Evolutionary conservation across 2,888 invertebrate genomes (phyloP), one percentile per base, ranked within the genome.

Genomic region (Hydrotaea diabolus): DNA sequence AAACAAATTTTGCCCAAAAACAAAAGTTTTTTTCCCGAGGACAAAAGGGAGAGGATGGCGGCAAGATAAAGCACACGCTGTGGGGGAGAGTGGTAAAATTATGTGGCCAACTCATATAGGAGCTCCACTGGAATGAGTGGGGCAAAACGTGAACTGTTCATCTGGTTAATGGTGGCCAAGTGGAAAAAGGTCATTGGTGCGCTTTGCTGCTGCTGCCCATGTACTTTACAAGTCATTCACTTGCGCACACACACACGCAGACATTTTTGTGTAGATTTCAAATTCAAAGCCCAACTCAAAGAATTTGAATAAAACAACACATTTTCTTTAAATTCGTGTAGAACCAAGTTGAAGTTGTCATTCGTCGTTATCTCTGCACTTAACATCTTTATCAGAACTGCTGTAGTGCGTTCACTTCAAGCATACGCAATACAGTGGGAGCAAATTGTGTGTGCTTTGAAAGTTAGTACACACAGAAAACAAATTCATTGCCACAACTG

Each of bases 161-260:
- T 59, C 26, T 59, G 59, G 23, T 59, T 59, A 15, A 23, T 55
- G 53, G n/a, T 19, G 53, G 53, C 55, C 39, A 21, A 55, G 21
- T 26, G 26, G 26, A 15, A 15, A 59, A 59, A 59, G 59, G 59
- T 26, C 59, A 59, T 26, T 23, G 23, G 11, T 23, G 59, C 15
- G 21, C 23, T 5, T 13, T 59, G 26, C 15, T 11, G 1, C 49
- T 49, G 49, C 13, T n/a, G 49, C 7, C 2, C 2, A 13, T 49
- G n/a, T 49, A 49, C 49, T 49, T 49, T 49, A 49, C 23, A 59
- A 59, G 59, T 59, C 59, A 59, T 59, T 55, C 19, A 55, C 23
- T 21, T 21, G 11, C 11, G 21, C 55, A 23, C 55, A 23, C 55
- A 55, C 26, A 9, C 26, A 59, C 59, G 31, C 31, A 31, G 3